Evolutionary conservation across 2,797 vertebrate genomes (phyloP).

Genomic region (Bryconaethiops microstoma): DNA sequence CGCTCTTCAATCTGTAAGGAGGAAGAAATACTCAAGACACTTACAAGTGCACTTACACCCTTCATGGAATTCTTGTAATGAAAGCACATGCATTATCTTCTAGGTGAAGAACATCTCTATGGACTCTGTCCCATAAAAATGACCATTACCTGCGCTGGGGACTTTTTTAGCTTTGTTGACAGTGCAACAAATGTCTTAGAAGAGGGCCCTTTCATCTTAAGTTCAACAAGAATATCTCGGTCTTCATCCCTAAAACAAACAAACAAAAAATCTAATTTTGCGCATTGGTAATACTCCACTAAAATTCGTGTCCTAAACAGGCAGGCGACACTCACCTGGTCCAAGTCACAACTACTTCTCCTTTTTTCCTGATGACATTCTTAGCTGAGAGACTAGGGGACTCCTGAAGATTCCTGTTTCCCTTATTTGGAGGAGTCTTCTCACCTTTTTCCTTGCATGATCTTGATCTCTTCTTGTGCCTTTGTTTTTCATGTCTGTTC

Average conservation of each 20-base stretch:
- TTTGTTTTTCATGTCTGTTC: slow-evolving; percentile 46
- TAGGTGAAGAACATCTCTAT: too few species aligned
- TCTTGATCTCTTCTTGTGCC: slow-evolving; percentile 58
- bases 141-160: slow-evolving; percentile 88
- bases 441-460: slow-evolving; percentile 62
- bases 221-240: slow-evolving; percentile 86
- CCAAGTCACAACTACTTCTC: slow-evolving; percentile 92
- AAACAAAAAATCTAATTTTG: not conserved
- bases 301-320: too few species aligned
- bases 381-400: slow-evolving; percentile 89
- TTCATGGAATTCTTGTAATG: not conserved
- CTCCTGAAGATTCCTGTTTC: slow-evolving; percentile 47
- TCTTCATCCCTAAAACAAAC: slow-evolving; percentile 86
- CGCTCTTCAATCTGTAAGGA: slow-evolving; percentile 87
- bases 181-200: slow-evolving; percentile 87
- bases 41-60: not conserved
- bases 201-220: slow-evolving; percentile 88
- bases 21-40: not conserved
- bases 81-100: not conserved
- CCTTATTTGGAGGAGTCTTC: slow-evolving; percentile 40
- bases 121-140: not conserved
- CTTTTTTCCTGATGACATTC: slow-evolving; percentile 93
- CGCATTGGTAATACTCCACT: too few species aligned
- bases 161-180: slow-evolving; percentile 85
- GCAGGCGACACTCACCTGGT: slow-evolving; percentile 84